Percentiles rank a stretch among this genome's conserved stretches.
Conservation (phyloP, 2,797 vertebrate genomes). For the Microctenopoma steveboyesi region DNA sequence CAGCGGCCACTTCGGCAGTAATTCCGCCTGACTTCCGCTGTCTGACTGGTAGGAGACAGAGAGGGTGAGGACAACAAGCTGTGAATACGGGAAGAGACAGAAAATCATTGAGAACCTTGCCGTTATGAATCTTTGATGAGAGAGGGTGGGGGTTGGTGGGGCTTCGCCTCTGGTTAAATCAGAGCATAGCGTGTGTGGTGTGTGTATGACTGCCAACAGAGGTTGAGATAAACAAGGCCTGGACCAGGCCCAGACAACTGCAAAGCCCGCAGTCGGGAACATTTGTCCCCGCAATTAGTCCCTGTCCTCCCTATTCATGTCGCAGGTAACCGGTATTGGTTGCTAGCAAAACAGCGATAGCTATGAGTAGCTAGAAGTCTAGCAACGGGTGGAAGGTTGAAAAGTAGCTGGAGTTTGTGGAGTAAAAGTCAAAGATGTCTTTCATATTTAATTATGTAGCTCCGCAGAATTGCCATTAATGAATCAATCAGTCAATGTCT, state of each 20-base stretch:
- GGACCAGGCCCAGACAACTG: constrained; percentile 89
- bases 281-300: constrained; percentile 90
- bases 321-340: constrained; percentile 66
- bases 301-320: constrained; percentile 81
- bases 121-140: constrained; percentile 99
- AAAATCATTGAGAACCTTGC: constrained; percentile 98
- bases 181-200: constrained; percentile 85
- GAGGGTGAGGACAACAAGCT: constrained; percentile 93
- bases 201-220: constrained; percentile 93
- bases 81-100: constrained; percentile 98
- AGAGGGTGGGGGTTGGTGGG: constrained; percentile 80
- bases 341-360: constrained; percentile 43
- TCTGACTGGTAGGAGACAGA: constrained; percentile 87
- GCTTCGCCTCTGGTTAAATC: constrained; percentile 93
- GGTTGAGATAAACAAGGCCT: constrained; percentile 91
- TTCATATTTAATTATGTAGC: constrained; percentile 32
- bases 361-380: constrained; percentile 10
- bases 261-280: constrained; percentile 85
- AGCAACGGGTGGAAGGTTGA: constrained; percentile 5
- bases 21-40: constrained; percentile 92
- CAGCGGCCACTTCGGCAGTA: constrained; percentile 87
- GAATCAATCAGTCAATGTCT: constrained; percentile 18
- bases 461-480: constrained; percentile 22
- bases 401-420: constrained; percentile 10
- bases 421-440: constrained; percentile 10